A percentile compares a stretch with the other conserved stretches of the same genome.
These are phyloP conservation scores for Ptychadena robeensis DNA, from an alignment of 2,797 vertebrate species.

Conservation along the genomic window DNA sequence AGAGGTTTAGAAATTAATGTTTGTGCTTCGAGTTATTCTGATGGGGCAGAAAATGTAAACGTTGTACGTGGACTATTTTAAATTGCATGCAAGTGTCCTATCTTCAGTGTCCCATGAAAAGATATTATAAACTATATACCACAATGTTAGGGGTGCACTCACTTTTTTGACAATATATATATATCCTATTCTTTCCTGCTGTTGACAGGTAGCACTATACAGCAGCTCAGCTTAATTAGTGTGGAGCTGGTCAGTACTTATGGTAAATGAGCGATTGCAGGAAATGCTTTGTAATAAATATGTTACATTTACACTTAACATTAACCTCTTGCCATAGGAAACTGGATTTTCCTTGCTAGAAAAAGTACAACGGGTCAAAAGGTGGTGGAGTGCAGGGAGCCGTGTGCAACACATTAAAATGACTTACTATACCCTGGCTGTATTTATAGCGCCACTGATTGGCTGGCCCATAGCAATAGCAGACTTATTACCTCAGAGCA, in stretches of 20 bases:
- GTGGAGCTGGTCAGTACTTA: slow-evolving; percentile 49
- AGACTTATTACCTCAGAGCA: slow-evolving; percentile 48
- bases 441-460: slow-evolving; percentile 39
- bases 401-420: slow-evolving; percentile 56
- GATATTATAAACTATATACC: too few relatives aligned
- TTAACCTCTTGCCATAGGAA: slow-evolving; percentile 48
- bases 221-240: slow-evolving; percentile 54
- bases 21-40: too few relatives aligned
- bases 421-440: slow-evolving; percentile 44
- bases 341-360: slow-evolving; percentile 36
- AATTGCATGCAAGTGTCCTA: too few relatives aligned
- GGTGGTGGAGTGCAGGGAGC: slow-evolving; percentile 48
- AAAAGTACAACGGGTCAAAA: slow-evolving; percentile 45
- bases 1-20: too few relatives aligned
- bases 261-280: slow-evolving; percentile 55
- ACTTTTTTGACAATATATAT: too few relatives aligned
- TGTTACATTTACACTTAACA: slow-evolving; percentile 59
- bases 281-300: slow-evolving; percentile 60
- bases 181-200: slow-evolving; percentile 26
- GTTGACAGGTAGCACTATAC: slow-evolving; percentile 57
- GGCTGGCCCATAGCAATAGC: slow-evolving; percentile 40
- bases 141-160: too few relatives aligned
- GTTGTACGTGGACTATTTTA: too few relatives aligned
- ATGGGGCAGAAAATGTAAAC: too few relatives aligned
- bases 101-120: too few relatives aligned